These are phyloP conservation scores for Darevskia nairensis DNA, from an alignment of 2,797 vertebrate genomes.

Conservation along the genomic window DNA sequence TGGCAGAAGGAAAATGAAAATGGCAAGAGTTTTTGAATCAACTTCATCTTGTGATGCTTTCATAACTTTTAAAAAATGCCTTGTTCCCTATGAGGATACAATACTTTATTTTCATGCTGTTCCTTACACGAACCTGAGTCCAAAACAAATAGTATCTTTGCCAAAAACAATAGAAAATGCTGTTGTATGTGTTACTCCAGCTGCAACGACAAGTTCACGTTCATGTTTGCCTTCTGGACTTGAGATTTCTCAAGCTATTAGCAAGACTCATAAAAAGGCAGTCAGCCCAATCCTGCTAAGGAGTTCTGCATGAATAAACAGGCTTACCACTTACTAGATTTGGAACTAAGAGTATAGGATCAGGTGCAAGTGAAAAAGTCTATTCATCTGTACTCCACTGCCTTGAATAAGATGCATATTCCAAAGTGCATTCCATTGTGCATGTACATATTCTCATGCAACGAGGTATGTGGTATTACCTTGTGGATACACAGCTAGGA, in stretches of 20 bases:
- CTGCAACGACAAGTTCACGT: background rate
- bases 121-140: background rate
- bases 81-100: background rate
- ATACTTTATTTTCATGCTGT: conserved; percentile 31
- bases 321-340: background rate
- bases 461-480: background rate
- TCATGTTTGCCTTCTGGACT: background rate
- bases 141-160: background rate
- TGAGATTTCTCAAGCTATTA: background rate
- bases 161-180: conserved; percentile 6
- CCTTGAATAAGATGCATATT: background rate
- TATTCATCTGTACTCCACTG: background rate
- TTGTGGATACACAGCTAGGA: background rate
- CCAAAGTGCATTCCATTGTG: background rate
- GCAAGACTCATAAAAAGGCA: background rate
- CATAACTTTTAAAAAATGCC: conserved; percentile 15
- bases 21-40: conserved; percentile 34
- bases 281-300: background rate
- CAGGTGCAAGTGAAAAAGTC: background rate
- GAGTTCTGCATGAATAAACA: background rate
- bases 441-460: background rate
- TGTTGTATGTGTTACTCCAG: background rate
- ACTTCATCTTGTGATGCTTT: background rate
- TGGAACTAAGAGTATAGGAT: background rate
- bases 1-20: background rate